phyloP scores from a whole-genome alignment of 2,797 vertebrate species.

The Tympanoctomys barrerae region DNA sequence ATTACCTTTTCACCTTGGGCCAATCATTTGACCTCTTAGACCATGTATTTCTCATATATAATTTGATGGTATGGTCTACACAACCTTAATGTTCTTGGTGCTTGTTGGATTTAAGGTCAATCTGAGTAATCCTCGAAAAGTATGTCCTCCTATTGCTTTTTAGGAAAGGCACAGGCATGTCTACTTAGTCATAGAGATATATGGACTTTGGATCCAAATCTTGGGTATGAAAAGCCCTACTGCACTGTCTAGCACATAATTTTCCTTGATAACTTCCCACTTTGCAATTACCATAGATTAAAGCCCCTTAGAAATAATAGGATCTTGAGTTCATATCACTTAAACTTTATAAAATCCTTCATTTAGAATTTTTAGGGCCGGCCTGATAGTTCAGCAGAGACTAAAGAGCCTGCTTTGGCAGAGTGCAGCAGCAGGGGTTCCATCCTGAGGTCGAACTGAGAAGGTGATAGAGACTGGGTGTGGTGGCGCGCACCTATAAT shows the following conservation, averaged over 20 bases:
- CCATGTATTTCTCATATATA: slow-evolving; percentile 11
- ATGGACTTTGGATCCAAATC: neutral
- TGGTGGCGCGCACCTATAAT: too few species aligned
- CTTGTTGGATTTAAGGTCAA: slow-evolving; percentile 9
- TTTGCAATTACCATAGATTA: neutral
- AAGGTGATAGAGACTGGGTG: too few species aligned
- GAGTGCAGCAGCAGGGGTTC: too few species aligned
- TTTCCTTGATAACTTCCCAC: neutral
- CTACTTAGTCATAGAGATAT: neutral
- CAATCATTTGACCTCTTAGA: slow-evolving; percentile 38
- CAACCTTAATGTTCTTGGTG: neutral
- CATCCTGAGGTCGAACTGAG: too few species aligned
- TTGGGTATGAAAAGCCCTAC: neutral
- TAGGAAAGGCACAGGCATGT: neutral
- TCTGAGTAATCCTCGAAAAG: neutral
- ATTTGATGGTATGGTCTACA: neutral
- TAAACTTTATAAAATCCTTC: slow-evolving; percentile 13
- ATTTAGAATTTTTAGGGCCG: neutral
- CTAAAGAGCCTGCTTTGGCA: too few species aligned
- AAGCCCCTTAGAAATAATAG: neutral
- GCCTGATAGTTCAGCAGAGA: too few species aligned
- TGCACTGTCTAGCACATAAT: neutral
- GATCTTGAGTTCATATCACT: neutral
- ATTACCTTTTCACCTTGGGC: neutral
- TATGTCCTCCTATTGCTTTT: neutral